A percentile compares a stretch with the other conserved stretches of the same genome.
These are phyloP conservation scores for Caenorhabditis brenneri DNA, from an alignment of 1,140 invertebrate genomes.

Conservation along the genomic window DNA sequence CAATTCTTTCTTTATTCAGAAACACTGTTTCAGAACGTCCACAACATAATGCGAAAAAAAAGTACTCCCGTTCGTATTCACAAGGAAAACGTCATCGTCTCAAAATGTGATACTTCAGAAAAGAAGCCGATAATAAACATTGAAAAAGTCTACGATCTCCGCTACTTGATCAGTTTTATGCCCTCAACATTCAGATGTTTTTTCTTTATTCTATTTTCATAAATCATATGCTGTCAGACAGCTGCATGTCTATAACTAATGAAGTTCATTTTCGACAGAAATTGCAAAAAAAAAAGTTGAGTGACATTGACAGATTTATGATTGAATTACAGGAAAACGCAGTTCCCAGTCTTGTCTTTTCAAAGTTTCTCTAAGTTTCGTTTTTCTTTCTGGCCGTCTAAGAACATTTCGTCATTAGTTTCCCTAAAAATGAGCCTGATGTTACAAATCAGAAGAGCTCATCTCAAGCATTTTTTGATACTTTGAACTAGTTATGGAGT, in stretches of 20 bases:
- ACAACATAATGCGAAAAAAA: not conserved
- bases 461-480: too few relatives aligned
- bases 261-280: not conserved
- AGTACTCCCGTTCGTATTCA: not conserved
- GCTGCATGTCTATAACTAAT: not conserved
- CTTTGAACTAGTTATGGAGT: too few relatives aligned
- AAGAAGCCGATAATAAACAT: not conserved
- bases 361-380: not conserved
- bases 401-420: too few relatives aligned
- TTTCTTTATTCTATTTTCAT: conserved; percentile 15
- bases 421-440: too few relatives aligned
- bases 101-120: not conserved
- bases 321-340: not conserved
- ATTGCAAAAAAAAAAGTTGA: not conserved
- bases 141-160: not conserved
- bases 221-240: not conserved
- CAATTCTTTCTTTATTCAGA: not conserved
- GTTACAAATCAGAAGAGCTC: too few relatives aligned
- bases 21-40: not conserved
- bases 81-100: not conserved
- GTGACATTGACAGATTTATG: not conserved
- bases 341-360: not conserved
- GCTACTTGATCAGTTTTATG: not conserved
- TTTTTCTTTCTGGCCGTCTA: not conserved
- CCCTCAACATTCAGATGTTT: not conserved